A percentile compares a stretch with the other conserved stretches of the same genome.
Conservation (phyloP, 2,888 invertebrate species). For the Magallana nippona region DNA sequence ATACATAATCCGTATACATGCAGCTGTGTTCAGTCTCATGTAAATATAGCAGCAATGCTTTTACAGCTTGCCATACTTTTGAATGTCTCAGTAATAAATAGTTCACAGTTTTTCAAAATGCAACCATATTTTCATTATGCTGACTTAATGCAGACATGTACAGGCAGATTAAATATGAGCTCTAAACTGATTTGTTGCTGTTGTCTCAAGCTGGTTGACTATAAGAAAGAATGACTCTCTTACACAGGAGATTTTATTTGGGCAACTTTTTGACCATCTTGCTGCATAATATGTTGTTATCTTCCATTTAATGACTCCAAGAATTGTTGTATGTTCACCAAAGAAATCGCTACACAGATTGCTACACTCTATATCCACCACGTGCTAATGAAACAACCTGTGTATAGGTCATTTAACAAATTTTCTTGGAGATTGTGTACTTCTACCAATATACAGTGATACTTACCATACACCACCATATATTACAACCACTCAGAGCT, state of each 20-base stretch:
- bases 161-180: background rate
- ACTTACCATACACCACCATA: background rate
- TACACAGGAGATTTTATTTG: slow-evolving; percentile 9
- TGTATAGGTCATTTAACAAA: background rate
- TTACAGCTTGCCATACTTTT: background rate
- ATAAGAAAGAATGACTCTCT: background rate
- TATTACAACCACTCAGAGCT: background rate
- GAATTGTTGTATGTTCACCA: background rate
- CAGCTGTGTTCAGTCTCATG: slow-evolving; percentile 20
- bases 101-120: background rate
- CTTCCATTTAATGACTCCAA: background rate
- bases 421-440: background rate
- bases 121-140: background rate
- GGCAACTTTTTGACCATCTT: slow-evolving; percentile 29
- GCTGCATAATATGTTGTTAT: background rate
- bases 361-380: slow-evolving; percentile 4
- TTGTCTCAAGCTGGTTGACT: background rate
- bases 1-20: background rate
- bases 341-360: background rate
- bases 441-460: background rate
- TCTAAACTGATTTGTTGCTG: background rate
- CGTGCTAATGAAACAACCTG: background rate
- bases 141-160: slow-evolving; percentile 29
- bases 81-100: background rate
- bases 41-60: slow-evolving; percentile 16